Evolutionary conservation across 2,888 invertebrate genomes (phyloP), one percentile per base, ranked within the genome.

Genomic region (Cecidostiba fungosa): DNA sequence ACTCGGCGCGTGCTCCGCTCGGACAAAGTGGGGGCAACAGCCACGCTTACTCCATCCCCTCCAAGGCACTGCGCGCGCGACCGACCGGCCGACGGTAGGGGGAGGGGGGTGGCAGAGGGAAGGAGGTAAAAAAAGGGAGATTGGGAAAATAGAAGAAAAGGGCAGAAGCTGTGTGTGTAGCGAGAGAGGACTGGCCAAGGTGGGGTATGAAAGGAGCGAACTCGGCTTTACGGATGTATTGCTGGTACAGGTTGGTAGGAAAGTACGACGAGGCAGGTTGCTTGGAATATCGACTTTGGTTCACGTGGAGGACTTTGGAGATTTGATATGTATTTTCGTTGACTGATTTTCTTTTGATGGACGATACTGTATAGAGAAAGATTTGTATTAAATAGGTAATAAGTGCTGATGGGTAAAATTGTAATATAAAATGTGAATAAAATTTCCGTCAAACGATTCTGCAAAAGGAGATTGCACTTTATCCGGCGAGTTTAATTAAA

Each of bases 31-130:
- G 88, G 88, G 88, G 85, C 74, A 82, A 69, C 72, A 77, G 88
- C 88, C 88, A 89, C 88, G 89, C 89, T 88, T 88, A 89, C 82
- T 70, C 70, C 70, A 16, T 78, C 84, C 86, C 86, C 81, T 54
- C 79, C 59, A 59, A 29, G 66, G 19, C n/a, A 43, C 43, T 10
- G 19, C 36, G 50, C 47, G 78, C 73, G 81, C 59, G 16, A 26
- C 6, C 47, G 70, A 26, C 26, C 66, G 29, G 14, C 29, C 66
- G 70, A 32, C 26, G 47, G 70, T 70, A 26, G 32, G 72, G 80
- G 73, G 72, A n/a, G n/a, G n/a, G n/a, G n/a, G n/a, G n/a, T n/a
- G 43, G 59, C 23, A 72, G 54, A 62, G 26, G 23, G 14, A 85
- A 62, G 72, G 29, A 70, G 62, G 43, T 26, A 69, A 66, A 79